A percentile compares a stretch with the other conserved stretches of the same genome.
phyloP scores from a whole-genome alignment of 2,113 vertebrate genomes.

The Campylomormyrus tamandua region DNA sequence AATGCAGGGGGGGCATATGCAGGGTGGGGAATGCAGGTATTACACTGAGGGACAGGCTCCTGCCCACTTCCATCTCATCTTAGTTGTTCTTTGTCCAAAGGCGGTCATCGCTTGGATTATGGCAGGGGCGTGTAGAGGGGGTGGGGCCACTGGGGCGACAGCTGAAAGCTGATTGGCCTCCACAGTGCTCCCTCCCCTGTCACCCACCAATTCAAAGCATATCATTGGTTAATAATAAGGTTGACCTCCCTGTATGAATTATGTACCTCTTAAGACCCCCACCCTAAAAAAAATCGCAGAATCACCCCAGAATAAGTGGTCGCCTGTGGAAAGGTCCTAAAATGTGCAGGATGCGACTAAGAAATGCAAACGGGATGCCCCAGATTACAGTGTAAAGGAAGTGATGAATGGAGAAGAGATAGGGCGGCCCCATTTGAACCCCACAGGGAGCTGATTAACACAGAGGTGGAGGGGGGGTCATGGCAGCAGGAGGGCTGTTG shows the following conservation, averaged over 20 bases:
- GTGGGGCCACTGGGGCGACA: background rate
- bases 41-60: background rate
- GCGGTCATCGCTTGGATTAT: background rate
- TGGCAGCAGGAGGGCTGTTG: background rate
- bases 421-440: background rate
- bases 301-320: background rate
- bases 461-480: background rate
- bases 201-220: background rate
- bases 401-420: background rate
- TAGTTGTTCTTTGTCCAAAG: background rate
- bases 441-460: slow-evolving; percentile 8
- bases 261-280: background rate
- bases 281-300: background rate
- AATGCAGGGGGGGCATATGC: background rate
- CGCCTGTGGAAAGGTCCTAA: background rate
- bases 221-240: background rate
- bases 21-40: background rate
- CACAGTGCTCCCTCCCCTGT: background rate
- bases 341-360: background rate
- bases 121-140: background rate
- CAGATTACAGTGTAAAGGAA: background rate
- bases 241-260: background rate
- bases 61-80: background rate
- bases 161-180: background rate
- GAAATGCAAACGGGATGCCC: background rate